phyloP scores from a whole-genome alignment of 2,888 invertebrate genomes.

The Bimastos eiseni region DNA sequence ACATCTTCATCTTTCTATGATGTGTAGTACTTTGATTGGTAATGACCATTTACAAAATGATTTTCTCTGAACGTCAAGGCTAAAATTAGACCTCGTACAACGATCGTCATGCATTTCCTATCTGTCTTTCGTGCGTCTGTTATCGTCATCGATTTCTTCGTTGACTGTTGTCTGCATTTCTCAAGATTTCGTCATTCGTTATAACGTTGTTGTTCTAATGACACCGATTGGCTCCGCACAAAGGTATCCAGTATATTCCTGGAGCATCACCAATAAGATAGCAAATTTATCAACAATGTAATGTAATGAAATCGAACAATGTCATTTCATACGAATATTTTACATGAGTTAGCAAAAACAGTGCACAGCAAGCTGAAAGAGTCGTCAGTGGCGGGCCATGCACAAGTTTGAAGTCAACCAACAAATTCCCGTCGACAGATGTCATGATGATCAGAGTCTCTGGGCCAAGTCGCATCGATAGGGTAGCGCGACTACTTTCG shows the following conservation, averaged over 20 bases:
- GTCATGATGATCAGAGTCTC: no score
- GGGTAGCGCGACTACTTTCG: no score
- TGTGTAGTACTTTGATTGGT: not conserved
- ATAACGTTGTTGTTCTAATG: not conserved
- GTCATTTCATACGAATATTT: no score
- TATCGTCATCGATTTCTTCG: not conserved
- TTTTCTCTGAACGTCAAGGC: not conserved
- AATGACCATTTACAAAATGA: not conserved
- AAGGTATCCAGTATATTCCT: not conserved
- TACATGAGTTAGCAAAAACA: no score
- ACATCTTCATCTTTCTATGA: not conserved
- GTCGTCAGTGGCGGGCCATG: no score
- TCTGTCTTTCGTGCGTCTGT: not conserved
- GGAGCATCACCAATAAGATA: not conserved
- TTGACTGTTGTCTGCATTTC: not conserved
- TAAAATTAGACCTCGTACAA: not conserved
- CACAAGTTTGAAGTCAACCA: no score
- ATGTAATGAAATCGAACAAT: no score
- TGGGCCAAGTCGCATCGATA: no score
- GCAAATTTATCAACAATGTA: not conserved
- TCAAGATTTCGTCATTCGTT: not conserved
- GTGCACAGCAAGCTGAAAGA: no score
- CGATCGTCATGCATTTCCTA: not conserved
- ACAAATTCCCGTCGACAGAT: no score
- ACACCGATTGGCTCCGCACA: not conserved